Evolutionary conservation across 2,797 vertebrate species (phyloP).

Genomic region (Chloroceryle inda): DNA sequence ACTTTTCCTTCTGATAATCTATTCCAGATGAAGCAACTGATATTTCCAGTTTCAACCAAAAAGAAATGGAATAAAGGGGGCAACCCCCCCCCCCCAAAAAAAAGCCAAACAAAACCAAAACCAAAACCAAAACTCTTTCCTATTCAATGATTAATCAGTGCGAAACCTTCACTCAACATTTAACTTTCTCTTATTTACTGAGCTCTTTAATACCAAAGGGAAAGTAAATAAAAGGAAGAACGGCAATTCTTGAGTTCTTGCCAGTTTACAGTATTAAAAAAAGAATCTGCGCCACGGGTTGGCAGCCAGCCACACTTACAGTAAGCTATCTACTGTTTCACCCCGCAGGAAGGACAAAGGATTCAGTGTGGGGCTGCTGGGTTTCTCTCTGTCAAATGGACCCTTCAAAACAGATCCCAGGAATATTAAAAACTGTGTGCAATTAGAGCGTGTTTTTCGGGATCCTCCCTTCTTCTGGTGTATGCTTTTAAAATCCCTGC

Average conservation of each 20-base stretch:
- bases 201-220: constrained; percentile 77
- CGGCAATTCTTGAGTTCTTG: constrained; percentile 84
- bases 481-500: background rate
- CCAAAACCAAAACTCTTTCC: background rate
- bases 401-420: constrained; percentile 68
- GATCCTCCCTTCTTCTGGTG: background rate
- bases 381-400: constrained; percentile 65
- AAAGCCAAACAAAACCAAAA: no score
- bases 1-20: constrained; percentile 60
- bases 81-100: background rate
- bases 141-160: constrained; percentile 44
- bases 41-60: constrained; percentile 53
- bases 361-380: constrained; percentile 75
- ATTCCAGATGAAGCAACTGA: constrained; percentile 72
- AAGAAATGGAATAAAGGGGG: constrained; percentile 34
- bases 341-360: constrained; percentile 83
- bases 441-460: background rate
- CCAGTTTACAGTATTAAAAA: constrained; percentile 91
- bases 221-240: constrained; percentile 85
- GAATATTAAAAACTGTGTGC: constrained; percentile 50
- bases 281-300: constrained; percentile 85
- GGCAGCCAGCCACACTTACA: constrained; percentile 86
- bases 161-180: constrained; percentile 48
- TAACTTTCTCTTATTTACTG: constrained; percentile 70
- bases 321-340: constrained; percentile 84